Evolutionary conservation across 2,888 invertebrate genomes (phyloP).

Genomic region (Drosophila histrio): DNA sequence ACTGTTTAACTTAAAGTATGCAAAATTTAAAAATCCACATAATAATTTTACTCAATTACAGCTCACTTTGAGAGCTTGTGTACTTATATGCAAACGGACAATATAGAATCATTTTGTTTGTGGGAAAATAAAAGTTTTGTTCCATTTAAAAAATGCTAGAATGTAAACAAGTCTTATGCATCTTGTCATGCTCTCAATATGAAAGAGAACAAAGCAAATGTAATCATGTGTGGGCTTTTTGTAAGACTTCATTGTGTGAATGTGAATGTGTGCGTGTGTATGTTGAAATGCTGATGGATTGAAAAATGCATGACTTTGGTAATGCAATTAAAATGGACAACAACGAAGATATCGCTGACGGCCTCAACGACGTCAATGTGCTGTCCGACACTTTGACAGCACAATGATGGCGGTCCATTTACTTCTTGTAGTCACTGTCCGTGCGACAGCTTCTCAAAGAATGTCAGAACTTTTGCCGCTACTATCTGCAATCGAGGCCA

Average conservation of each 20-base stretch:
- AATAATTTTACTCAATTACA: too few species aligned
- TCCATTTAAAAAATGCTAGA: neutral
- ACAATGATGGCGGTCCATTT: conserved; percentile 40
- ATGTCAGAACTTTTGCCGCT: neutral
- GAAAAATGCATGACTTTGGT: conserved; percentile 41
- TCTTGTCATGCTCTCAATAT: neutral
- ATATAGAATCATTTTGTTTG: too few species aligned
- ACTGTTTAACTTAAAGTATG: too few species aligned
- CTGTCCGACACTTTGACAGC: conserved; percentile 37
- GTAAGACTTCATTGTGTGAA: neutral
- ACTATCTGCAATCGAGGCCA: conserved; percentile 16
- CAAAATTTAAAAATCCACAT: too few species aligned
- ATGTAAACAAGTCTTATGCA: neutral
- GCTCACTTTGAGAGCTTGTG: too few species aligned
- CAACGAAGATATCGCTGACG: conserved; percentile 21
- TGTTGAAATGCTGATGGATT: conserved; percentile 29
- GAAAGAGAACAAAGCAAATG: conserved; percentile 1
- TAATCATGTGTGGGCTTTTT: neutral
- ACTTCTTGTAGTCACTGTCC: conserved; percentile 2
- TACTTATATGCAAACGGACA: too few species aligned
- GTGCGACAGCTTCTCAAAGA: neutral
- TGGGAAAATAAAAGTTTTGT: neutral
- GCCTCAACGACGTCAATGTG: conserved; percentile 33
- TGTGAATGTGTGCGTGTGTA: conserved; percentile 10
- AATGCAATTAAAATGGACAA: conserved; percentile 54